A percentile compares a stretch with the other conserved stretches of the same genome.
Conservation (phyloP, 2,888 invertebrate species). For the Macropis europaea region DNA sequence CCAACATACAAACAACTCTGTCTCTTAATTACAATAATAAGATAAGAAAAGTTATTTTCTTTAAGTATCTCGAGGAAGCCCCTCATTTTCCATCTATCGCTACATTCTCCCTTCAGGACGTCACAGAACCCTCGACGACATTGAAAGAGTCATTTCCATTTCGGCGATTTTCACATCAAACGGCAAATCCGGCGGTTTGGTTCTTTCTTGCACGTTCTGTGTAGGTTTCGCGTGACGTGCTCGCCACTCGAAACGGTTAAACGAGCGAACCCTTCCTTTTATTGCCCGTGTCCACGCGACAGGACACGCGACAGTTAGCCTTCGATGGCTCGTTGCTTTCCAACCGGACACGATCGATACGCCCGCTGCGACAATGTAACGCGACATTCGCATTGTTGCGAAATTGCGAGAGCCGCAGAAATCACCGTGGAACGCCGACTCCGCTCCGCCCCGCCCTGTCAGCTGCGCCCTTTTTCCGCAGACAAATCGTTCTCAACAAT, state of each 20-base stretch:
- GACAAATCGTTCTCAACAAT: background rate
- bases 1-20: no score
- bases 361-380: conserved; percentile 47
- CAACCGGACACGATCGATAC: conserved; percentile 55
- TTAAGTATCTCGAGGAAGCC: no score
- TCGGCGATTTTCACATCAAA: no score
- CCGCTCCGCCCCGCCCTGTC: background rate
- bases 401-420: conserved; percentile 14
- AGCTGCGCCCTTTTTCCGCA: conserved; percentile 3
- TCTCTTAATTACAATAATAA: no score
- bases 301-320: conserved; percentile 59
- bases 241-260: conserved; percentile 28
- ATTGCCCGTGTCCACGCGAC: conserved; percentile 54
- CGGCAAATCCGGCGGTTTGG: no score
- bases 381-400: conserved; percentile 47
- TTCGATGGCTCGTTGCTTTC: conserved; percentile 45
- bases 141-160: no score
- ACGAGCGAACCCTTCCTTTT: conserved; percentile 35
- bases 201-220: no score
- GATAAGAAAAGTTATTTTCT: no score
- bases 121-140: no score
- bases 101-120: no score
- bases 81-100: no score
- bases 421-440: conserved; percentile 1
- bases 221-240: background rate